Percentiles rank a stretch among this genome's conserved stretches.
Evolutionary conservation across 2,888 invertebrate genomes (phyloP).

Genomic region (Agrotis segetum): DNA sequence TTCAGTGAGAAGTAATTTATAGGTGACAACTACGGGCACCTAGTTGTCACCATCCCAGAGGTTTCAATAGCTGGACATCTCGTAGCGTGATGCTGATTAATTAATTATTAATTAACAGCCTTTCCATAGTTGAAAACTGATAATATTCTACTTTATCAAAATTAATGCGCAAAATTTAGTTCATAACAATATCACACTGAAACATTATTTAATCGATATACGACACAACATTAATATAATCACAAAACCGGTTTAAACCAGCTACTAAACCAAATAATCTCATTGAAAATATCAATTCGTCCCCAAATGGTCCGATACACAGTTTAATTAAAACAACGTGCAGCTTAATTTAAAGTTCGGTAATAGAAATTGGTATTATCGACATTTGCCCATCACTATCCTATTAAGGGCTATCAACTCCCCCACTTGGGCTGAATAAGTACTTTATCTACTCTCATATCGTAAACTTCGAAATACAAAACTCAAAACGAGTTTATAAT

Average conservation of each 20-base stretch:
- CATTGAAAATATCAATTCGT: slow-evolving; percentile 69
- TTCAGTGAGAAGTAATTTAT: no score
- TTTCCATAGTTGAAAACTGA: background rate
- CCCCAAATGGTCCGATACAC: slow-evolving; percentile 50
- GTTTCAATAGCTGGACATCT: no score
- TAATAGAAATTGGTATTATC: slow-evolving; percentile 60
- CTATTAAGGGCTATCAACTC: slow-evolving; percentile 72
- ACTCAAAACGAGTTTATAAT: no score
- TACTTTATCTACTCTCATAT: no score
- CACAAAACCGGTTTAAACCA: slow-evolving; percentile 19
- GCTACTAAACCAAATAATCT: slow-evolving; percentile 55
- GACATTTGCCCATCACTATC: slow-evolving; percentile 70
- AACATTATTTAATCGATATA: slow-evolving; percentile 27
- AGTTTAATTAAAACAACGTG: slow-evolving; percentile 66
- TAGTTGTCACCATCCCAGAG: no score
- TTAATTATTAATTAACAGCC: no score
- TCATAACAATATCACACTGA: background rate
- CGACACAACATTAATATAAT: slow-evolving; percentile 19
- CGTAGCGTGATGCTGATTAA: no score
- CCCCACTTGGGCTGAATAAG: slow-evolving; percentile 53
- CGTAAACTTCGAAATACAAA: no score
- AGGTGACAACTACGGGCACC: no score
- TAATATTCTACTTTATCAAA: no score
- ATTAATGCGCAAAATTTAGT: slow-evolving; percentile 4
- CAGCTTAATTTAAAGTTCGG: slow-evolving; percentile 53